Evolutionary conservation across 2,888 invertebrate species (phyloP).

Genomic region (Chirona hameri): DNA sequence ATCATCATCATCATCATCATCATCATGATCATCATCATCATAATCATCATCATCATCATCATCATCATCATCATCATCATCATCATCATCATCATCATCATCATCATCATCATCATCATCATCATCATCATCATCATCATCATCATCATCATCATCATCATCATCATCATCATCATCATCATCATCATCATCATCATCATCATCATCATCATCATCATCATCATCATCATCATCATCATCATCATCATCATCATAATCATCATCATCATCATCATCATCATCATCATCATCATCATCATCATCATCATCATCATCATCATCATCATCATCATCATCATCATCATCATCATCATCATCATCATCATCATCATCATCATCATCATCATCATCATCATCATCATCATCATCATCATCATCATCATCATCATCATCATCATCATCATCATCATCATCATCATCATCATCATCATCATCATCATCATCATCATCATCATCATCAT

Average conservation of each 20-base stretch:
- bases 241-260: no score
- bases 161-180: constrained; percentile 22
- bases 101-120: constrained; percentile 22
- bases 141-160: constrained; percentile 22
- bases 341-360: constrained; percentile 22
- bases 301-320: constrained; percentile 22
- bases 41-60: no score
- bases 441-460: constrained; percentile 22
- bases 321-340: constrained; percentile 22
- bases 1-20: no score
- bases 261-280: no score
- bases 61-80: no score
- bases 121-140: constrained; percentile 22
- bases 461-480: constrained; percentile 22
- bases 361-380: constrained; percentile 22
- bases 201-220: constrained; percentile 22
- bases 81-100: constrained; percentile 22
- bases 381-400: constrained; percentile 22
- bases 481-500: constrained; percentile 22
- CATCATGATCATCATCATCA: no score
- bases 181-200: constrained; percentile 22
- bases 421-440: constrained; percentile 22
- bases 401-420: constrained; percentile 22
- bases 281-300: constrained; percentile 22
- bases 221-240: constrained; percentile 22